Evolutionary conservation across 2,113 vertebrate species (phyloP).

Genomic region (Macquaria australasica): DNA sequence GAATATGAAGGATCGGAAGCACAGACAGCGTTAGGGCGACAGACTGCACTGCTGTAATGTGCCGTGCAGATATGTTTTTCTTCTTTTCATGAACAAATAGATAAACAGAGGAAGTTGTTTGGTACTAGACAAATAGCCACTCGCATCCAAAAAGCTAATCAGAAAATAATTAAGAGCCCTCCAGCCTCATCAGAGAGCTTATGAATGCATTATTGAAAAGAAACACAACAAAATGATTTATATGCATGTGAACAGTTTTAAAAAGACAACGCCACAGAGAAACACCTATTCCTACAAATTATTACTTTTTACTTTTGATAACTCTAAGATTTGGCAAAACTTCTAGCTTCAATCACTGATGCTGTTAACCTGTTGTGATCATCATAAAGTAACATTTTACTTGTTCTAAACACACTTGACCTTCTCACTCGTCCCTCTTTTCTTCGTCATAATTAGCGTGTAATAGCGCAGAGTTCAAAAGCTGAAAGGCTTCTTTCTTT

Average conservation of each 20-base stretch:
- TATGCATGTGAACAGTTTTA: neutral
- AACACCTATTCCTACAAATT: neutral
- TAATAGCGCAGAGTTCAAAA: neutral
- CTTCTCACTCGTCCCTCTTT: neutral
- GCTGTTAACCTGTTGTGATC: too few species aligned
- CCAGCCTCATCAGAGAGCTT: neutral
- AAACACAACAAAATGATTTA: neutral
- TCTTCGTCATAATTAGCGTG: constrained; percentile 3
- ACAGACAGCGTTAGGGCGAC: neutral
- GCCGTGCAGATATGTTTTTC: neutral
- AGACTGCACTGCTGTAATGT: neutral
- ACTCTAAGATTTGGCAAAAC: neutral
- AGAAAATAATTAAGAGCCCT: constrained; percentile 29
- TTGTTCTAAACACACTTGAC: constrained; percentile 3
- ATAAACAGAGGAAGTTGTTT: neutral
- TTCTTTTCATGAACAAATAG: constrained; percentile 3
- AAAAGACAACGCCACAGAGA: neutral
- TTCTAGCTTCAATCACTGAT: neutral
- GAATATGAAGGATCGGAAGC: constrained; percentile 16
- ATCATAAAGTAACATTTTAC: neutral
- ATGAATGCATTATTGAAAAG: constrained; percentile 1
- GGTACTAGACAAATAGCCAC: neutral
- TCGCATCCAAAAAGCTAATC: constrained; percentile 18
- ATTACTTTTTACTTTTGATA: neutral
- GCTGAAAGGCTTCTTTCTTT: neutral